Base-by-base conservation (phyloP, 2,888 invertebrate genomes). In the Drosophila parthenogenetica region DNA sequence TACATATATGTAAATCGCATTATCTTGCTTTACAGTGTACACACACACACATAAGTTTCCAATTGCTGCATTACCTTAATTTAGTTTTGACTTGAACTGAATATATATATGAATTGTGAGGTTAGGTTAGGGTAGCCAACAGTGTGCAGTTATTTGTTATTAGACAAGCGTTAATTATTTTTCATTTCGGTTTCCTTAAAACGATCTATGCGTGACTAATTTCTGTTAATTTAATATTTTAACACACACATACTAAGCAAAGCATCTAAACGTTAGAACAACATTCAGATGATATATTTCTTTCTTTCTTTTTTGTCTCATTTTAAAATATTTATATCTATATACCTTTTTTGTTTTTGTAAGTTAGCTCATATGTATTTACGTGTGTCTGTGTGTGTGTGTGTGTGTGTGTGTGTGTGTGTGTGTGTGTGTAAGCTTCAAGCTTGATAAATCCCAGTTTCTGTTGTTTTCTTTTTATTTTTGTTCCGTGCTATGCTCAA, bases 381-480 rank as follows among this genome's bases (percentile, higher is more conserved):
- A 42, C 67, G 37, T 69, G 43, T 59, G n/a, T n/a, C n/a, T n/a
- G n/a, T n/a, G n/a, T n/a, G n/a, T n/a, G n/a, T n/a, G n/a, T 5
- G 22, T 22, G 22, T 5, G 22, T 22, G 22, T 22, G 5, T 22
- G 5, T 22, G 22, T 22, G 22, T 22, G 4, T 2, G 46, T 75
- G 16, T 67, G 29, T 74, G 50, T 69, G 53, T 81, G 62, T 69
- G 37, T 67, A 87, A 85, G 81, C 86, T 82, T 87, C 70, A 61
- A 82, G 88, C 81, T 87, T 82, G 65, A 79, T 82, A 82, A 87
- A 82, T 82, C 81, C 83, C 83, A 82, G 86, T 86, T 82, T 62
- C 62, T 59, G 79, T 72, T 73, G 46, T 67, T 48, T 49, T 45
- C 55, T 61, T 51, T 25, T 48, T 53, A 29, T 59, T 69, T 69